Percentiles rank a stretch among this genome's conserved stretches.
Conservation (phyloP, 2,113 vertebrate genomes). For the Ellobius talpinus region DNA sequence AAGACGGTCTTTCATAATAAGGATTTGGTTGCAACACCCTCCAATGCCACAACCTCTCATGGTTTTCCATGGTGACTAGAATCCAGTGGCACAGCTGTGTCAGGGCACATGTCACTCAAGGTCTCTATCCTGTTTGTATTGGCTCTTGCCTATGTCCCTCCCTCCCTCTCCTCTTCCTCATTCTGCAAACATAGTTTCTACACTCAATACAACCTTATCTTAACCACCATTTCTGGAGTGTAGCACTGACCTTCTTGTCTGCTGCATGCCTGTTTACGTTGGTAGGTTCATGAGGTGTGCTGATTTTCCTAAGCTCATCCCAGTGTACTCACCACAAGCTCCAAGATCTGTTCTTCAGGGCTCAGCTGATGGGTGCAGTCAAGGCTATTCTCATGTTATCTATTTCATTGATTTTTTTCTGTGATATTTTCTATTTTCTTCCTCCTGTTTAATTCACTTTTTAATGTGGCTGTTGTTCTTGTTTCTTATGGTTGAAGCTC, state of each 20-base stretch:
- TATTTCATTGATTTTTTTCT: constrained; percentile 49
- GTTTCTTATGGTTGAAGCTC: neutral
- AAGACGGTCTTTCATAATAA: neutral
- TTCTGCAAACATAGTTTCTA: neutral
- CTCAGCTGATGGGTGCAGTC: neutral
- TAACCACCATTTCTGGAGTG: constrained; percentile 28
- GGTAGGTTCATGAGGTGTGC: neutral
- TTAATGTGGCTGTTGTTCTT: neutral
- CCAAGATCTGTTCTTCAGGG: neutral
- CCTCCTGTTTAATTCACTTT: constrained; percentile 18
- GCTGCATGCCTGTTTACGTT: neutral
- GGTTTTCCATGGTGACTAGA: neutral
- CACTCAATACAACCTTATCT: neutral
- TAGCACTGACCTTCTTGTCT: neutral
- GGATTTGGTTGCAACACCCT: neutral
- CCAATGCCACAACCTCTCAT: neutral
- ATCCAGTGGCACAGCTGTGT: neutral
- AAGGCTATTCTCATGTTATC: neutral
- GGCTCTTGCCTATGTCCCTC: neutral
- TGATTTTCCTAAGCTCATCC: neutral
- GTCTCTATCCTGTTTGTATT: neutral
- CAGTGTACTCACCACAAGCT: neutral
- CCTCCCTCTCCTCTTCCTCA: neutral
- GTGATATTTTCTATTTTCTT: constrained; percentile 7
- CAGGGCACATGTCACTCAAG: neutral